These are phyloP conservation scores for Heliopora coerulea DNA, from an alignment of 92 coral and sea anemone genomes.

Conservation along the genomic window DNA sequence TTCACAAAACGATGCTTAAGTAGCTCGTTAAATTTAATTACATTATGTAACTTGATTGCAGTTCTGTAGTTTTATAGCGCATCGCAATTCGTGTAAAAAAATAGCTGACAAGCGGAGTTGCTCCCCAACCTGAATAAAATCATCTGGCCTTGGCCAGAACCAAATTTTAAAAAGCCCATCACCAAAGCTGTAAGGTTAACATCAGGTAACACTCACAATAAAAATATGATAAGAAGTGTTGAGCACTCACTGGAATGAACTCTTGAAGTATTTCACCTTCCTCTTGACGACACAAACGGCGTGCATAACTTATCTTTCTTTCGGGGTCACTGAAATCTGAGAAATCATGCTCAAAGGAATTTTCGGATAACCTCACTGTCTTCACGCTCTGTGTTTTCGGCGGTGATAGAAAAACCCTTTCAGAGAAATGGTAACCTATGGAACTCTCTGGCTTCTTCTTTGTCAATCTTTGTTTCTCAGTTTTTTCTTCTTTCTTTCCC, in stretches of 20 bases:
- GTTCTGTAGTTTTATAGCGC: too few species aligned
- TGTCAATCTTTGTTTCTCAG: constrained; percentile 2
- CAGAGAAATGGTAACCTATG: not conserved
- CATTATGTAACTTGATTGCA: too few species aligned
- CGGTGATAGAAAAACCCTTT: not conserved
- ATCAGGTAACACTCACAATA: too few species aligned
- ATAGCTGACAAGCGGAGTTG: too few species aligned
- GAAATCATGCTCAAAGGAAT: constrained; percentile 28
- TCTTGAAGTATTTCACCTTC: not conserved
- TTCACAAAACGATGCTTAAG: too few species aligned
- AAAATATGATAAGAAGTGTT: too few species aligned
- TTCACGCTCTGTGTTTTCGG: not conserved
- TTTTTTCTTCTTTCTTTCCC: not conserved
- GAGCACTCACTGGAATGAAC: not conserved
- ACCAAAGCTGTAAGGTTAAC: too few species aligned
- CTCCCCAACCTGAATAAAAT: too few species aligned
- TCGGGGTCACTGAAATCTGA: constrained; percentile 7
- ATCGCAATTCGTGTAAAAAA: too few species aligned
- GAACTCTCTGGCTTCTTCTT: not conserved
- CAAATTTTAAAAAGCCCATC: too few species aligned
- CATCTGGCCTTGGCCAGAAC: too few species aligned
- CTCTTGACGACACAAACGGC: not conserved
- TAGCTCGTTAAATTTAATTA: too few species aligned
- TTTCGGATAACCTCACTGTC: constrained; percentile 12
- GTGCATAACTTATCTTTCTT: not conserved